Percentiles rank a stretch among this genome's conserved stretches.
Conservation (phyloP, 2,888 invertebrate genomes). For the Bombylius discolor region DNA sequence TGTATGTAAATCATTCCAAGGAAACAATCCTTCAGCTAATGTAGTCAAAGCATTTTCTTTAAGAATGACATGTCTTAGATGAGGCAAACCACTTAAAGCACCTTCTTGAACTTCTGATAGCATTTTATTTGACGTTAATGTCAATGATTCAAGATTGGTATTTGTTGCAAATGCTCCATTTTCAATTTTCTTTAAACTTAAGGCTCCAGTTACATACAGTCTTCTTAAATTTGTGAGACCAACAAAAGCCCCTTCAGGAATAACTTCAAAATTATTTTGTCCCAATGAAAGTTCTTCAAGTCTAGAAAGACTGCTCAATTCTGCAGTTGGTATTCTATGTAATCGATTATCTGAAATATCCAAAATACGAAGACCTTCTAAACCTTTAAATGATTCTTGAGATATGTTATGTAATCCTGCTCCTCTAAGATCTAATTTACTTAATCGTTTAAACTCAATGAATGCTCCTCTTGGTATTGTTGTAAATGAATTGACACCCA, state of each 20-base stretch:
- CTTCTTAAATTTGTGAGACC: conserved; percentile 64
- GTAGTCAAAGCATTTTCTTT: conserved; percentile 65
- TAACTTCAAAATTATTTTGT: conserved; percentile 61
- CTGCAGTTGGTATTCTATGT: conserved; percentile 58
- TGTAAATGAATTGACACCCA: conserved; percentile 71
- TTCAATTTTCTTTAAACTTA: conserved; percentile 56
- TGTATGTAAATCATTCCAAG: conserved; percentile 62
- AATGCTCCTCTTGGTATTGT: conserved; percentile 65
- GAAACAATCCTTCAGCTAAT: conserved; percentile 64
- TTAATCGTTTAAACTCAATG: conserved; percentile 57
- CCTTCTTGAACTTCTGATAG: conserved; percentile 60
- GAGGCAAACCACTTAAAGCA: conserved; percentile 65
- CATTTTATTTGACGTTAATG: conserved; percentile 64
- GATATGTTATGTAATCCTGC: conserved; percentile 70
- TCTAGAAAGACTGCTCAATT: conserved; percentile 54
- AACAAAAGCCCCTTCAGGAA: conserved; percentile 61
- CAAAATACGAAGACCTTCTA: conserved; percentile 60
- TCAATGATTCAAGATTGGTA: conserved; percentile 64
- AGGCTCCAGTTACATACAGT: conserved; percentile 66
- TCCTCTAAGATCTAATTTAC: conserved; percentile 65
- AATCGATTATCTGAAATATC: conserved; percentile 72
- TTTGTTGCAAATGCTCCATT: conserved; percentile 69
- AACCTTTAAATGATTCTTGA: conserved; percentile 59
- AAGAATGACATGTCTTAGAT: conserved; percentile 60
- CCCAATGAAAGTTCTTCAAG: conserved; percentile 71